Percentiles rank a stretch among this genome's conserved stretches.
These are phyloP conservation scores for Ifrita kowaldi DNA, from an alignment of 2,113 vertebrate species.

Conservation along the genomic window DNA sequence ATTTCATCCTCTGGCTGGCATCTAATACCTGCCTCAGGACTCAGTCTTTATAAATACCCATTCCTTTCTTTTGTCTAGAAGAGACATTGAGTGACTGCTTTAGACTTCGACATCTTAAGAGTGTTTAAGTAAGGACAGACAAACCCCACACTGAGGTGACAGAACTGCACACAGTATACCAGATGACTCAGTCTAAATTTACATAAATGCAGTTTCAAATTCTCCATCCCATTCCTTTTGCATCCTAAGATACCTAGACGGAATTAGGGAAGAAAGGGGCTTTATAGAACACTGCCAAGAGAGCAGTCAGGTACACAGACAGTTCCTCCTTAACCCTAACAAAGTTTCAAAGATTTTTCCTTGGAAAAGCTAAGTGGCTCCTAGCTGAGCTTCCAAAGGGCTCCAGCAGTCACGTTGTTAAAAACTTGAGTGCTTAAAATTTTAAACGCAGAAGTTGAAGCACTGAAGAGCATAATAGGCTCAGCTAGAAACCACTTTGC, in stretches of 20 bases:
- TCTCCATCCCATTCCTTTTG: background rate
- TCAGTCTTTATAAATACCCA: background rate
- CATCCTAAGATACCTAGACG: background rate
- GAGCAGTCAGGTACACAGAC: background rate
- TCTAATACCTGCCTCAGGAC: background rate
- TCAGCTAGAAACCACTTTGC: conserved; percentile 16
- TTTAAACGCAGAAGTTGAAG: background rate
- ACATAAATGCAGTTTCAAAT: background rate
- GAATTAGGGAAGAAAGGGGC: background rate
- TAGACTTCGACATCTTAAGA: background rate
- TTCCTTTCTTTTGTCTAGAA: background rate
- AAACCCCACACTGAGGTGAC: background rate
- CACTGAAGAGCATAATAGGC: background rate
- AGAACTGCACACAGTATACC: background rate
- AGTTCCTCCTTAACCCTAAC: background rate
- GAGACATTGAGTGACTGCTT: background rate
- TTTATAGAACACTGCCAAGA: background rate
- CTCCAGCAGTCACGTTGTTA: background rate
- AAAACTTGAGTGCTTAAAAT: background rate
- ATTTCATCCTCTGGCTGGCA: background rate
- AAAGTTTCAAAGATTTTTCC: background rate
- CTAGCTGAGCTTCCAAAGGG: background rate
- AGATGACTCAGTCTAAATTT: background rate
- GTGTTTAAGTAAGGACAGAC: background rate
- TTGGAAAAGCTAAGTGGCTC: background rate